Percentiles rank a stretch among this genome's conserved stretches.
phyloP scores from a whole-genome alignment of 2,888 invertebrate genomes.

The Marronus borbonicus region DNA sequence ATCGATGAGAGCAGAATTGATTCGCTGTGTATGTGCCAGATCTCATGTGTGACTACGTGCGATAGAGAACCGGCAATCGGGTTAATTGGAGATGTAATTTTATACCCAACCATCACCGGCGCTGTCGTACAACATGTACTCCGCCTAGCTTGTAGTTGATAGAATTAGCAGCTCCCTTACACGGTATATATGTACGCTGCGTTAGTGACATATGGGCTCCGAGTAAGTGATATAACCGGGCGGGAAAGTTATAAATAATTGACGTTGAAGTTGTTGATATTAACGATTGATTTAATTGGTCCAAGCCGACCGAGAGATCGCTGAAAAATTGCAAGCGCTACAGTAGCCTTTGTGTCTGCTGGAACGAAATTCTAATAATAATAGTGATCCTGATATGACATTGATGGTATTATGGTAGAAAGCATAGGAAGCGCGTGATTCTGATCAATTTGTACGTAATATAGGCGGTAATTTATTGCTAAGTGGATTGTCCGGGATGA shows the following conservation, averaged over 20 bases:
- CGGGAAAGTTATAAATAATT: slow-evolving; percentile 34
- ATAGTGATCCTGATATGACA: background rate
- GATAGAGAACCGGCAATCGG: slow-evolving; percentile 17
- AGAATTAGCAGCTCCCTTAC: slow-evolving; percentile 2
- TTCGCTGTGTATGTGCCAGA: background rate
- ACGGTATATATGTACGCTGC: background rate
- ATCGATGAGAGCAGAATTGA: too few species aligned
- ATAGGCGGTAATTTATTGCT: background rate
- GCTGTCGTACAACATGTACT: background rate
- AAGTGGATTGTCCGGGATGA: background rate
- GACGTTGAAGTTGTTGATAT: slow-evolving; percentile 12
- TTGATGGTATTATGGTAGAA: background rate
- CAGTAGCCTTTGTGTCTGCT: too few species aligned
- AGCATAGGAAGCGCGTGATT: background rate
- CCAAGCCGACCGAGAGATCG: too few species aligned
- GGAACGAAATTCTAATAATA: too few species aligned
- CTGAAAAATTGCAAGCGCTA: too few species aligned
- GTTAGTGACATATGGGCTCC: background rate
- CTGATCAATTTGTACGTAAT: background rate
- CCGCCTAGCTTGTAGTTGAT: slow-evolving; percentile 4
- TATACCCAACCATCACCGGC: background rate
- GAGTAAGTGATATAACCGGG: background rate
- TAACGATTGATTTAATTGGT: background rate
- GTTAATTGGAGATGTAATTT: slow-evolving; percentile 34
- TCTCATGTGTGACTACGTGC: background rate